Evolutionary conservation across 2,113 vertebrate genomes (phyloP).

Genomic region (Arenaria interpres): DNA sequence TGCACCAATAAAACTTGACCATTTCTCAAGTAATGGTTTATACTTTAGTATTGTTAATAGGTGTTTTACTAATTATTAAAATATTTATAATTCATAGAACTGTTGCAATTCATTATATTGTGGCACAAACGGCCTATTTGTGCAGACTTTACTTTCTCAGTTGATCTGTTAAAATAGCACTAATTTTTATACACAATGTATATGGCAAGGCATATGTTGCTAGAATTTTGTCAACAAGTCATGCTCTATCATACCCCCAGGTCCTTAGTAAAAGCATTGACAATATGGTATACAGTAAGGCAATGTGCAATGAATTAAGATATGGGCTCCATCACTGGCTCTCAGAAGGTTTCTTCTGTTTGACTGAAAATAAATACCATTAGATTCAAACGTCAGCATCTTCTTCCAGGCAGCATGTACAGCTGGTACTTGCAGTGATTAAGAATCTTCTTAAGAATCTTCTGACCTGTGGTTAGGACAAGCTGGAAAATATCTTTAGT

Average conservation of each 20-base stretch:
- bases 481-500: not conserved
- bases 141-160: not conserved
- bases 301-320: not conserved
- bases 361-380: not conserved
- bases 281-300: not conserved
- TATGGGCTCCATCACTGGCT: not conserved
- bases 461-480: not conserved
- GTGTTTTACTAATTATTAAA: not conserved
- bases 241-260: not conserved
- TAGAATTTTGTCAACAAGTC: not conserved
- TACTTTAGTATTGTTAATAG: not conserved
- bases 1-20: not conserved
- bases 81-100: not conserved
- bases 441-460: not conserved
- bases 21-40: not conserved
- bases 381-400: not conserved
- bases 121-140: not conserved
- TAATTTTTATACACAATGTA: not conserved
- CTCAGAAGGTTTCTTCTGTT: not conserved
- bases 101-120: not conserved
- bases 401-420: not conserved
- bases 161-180: not conserved
- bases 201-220: not conserved
- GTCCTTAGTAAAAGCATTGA: not conserved
- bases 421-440: not conserved